Evolutionary conservation across 2,888 invertebrate genomes (phyloP).

Genomic region (Dasypolia templi): DNA sequence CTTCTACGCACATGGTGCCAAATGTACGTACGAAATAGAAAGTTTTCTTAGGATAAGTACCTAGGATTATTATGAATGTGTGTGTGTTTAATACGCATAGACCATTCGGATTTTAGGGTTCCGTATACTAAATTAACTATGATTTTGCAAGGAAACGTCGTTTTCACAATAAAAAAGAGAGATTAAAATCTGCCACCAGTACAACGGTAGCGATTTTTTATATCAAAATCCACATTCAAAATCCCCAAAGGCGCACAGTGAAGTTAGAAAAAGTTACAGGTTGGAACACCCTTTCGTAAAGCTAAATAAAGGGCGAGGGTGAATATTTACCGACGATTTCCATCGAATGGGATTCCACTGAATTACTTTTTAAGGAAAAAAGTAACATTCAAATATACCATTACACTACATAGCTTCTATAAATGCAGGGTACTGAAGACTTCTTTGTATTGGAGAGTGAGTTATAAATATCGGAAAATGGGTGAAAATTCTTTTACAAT

Average conservation of each 20-base stretch:
- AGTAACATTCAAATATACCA: constrained; percentile 43
- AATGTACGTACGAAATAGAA: constrained; percentile 63
- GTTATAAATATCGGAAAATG: constrained; percentile 4
- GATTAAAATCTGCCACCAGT: constrained; percentile 2
- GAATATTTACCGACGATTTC: constrained; percentile 61
- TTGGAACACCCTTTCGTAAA: constrained; percentile 37
- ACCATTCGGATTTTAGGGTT: constrained; percentile 23
- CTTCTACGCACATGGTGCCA: constrained; percentile 66
- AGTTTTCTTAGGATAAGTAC: constrained; percentile 67
- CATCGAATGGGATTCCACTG: constrained; percentile 53
- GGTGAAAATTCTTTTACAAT: constrained; percentile 18
- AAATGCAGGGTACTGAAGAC: constrained; percentile 23
- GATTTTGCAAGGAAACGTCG: background rate
- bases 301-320: constrained; percentile 54
- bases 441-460: background rate
- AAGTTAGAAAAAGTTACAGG: constrained; percentile 52
- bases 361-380: constrained; percentile 51
- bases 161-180: background rate
- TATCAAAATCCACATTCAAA: constrained; percentile 44
- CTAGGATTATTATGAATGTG: constrained; percentile 51
- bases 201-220: constrained; percentile 23
- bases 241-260: constrained; percentile 33
- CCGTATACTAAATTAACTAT: constrained; percentile 9
- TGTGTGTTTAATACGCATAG: constrained; percentile 36
- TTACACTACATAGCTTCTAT: constrained; percentile 29